These are phyloP conservation scores for Eurosta solidaginis DNA, from an alignment of 1,140 invertebrate species.

Conservation along the genomic window DNA sequence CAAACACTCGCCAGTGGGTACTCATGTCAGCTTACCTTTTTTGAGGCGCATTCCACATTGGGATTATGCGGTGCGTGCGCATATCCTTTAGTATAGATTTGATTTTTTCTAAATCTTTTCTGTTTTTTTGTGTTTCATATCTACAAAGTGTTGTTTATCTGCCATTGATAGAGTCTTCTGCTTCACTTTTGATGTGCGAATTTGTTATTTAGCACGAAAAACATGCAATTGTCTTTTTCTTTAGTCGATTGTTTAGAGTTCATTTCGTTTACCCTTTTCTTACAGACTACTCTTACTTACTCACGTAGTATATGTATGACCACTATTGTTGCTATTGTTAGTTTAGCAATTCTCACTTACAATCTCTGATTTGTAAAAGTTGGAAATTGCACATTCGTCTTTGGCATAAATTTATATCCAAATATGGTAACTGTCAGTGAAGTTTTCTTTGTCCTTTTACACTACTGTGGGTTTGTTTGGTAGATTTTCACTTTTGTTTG, in stretches of 20 bases:
- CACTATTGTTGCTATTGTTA: background rate
- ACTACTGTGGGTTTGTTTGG: background rate
- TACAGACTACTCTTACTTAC: background rate
- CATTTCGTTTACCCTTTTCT: background rate
- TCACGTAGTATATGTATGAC: background rate
- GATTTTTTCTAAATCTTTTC: background rate
- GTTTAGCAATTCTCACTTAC: background rate
- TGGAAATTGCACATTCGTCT: slow-evolving; percentile 11
- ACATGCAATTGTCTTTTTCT: slow-evolving; percentile 49
- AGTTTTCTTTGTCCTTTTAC: background rate
- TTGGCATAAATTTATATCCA: slow-evolving; percentile 44
- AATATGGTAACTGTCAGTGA: background rate
- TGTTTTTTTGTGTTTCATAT: slow-evolving; percentile 26
- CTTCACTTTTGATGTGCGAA: slow-evolving; percentile 59
- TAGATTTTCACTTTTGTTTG: background rate
- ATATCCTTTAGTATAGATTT: background rate
- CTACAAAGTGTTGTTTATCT: slow-evolving; percentile 17
- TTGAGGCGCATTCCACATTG: background rate
- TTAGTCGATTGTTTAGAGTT: background rate
- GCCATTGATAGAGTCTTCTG: slow-evolving; percentile 42
- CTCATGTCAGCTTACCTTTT: background rate
- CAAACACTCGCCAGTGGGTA: background rate
- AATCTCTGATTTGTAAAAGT: background rate
- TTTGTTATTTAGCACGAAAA: slow-evolving; percentile 55
- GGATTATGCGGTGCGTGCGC: background rate